Percentiles rank a stretch among this genome's conserved stretches.
Evolutionary conservation across 1,140 invertebrate genomes (phyloP).

Genomic region (Ostrea edulis): DNA sequence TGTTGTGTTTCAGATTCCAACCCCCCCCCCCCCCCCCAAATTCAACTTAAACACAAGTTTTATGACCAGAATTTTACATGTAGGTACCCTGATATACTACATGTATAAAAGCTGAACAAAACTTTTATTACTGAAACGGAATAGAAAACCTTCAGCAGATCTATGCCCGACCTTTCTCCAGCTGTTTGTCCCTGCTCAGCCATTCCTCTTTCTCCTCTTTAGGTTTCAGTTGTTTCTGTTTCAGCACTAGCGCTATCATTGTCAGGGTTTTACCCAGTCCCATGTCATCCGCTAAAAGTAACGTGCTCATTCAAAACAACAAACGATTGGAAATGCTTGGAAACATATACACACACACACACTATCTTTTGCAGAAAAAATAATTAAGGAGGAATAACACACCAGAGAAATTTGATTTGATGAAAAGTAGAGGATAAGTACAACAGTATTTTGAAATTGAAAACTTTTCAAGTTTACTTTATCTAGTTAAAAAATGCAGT

Average conservation of each 20-base stretch:
- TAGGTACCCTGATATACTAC: not conserved
- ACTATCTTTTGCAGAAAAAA: no score
- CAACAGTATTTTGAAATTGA: no score
- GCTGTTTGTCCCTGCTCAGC: constrained; percentile 69
- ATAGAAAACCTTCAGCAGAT: not conserved
- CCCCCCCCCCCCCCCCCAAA: no score
- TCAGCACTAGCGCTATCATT: constrained; percentile 90
- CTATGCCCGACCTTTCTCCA: constrained; percentile 67
- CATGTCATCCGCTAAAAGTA: constrained; percentile 92
- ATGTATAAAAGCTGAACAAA: no score
- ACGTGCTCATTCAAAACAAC: not conserved
- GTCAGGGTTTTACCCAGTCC: constrained; percentile 94
- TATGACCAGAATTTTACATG: not conserved
- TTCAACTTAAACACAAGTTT: not conserved
- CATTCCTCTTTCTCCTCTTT: constrained; percentile 72
- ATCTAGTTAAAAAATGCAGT: no score
- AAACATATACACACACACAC: no score
- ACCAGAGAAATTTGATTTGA: no score
- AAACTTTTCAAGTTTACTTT: no score
- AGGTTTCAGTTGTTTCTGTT: constrained; percentile 70
- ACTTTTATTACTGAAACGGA: not conserved
- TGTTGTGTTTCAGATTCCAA: no score
- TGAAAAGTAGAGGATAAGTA: no score
- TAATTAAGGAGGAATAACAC: no score
- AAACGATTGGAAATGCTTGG: not conserved